Percentiles rank a stretch among this genome's conserved stretches.
phyloP scores from a whole-genome alignment of 2,888 invertebrate species.

The Acleris laterana region DNA sequence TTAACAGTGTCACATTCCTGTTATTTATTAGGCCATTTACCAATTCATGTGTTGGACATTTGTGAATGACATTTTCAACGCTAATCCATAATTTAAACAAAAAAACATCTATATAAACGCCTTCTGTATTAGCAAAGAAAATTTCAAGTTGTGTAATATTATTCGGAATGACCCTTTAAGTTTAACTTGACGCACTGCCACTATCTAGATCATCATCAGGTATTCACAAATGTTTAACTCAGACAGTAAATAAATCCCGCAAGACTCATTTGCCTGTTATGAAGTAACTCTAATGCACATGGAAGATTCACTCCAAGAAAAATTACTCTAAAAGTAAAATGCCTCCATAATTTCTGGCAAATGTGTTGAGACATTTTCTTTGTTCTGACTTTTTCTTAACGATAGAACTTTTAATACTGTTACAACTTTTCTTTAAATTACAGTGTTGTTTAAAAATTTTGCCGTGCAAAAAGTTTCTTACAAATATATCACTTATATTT shows the following conservation, averaged over 20 bases:
- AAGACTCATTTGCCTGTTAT: slow-evolving; percentile 19
- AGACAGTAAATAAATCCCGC: slow-evolving; percentile 5
- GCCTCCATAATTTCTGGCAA: slow-evolving; percentile 2
- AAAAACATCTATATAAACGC: too few species aligned
- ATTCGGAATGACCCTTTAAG: too few species aligned
- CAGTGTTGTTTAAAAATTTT: not conserved
- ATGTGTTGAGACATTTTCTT: slow-evolving; percentile 3
- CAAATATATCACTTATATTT: too few species aligned
- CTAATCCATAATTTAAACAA: too few species aligned
- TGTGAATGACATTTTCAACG: too few species aligned
- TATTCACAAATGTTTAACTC: not conserved
- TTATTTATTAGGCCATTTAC: too few species aligned
- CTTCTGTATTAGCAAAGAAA: too few species aligned
- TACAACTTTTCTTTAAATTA: not conserved
- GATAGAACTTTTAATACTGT: not conserved
- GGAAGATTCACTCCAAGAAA: not conserved
- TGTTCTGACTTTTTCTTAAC: not conserved
- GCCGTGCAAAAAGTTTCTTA: not conserved
- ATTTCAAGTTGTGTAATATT: too few species aligned
- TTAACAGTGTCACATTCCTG: too few species aligned
- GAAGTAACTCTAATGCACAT: not conserved
- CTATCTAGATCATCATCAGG: too few species aligned
- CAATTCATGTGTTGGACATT: too few species aligned
- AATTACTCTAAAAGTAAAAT: slow-evolving; percentile 4
- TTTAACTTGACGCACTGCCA: too few species aligned